Evolutionary conservation across 2,797 vertebrate species (phyloP), one percentile per base, ranked within the genome.

Genomic region (Sebastolobus altivelis): DNA sequence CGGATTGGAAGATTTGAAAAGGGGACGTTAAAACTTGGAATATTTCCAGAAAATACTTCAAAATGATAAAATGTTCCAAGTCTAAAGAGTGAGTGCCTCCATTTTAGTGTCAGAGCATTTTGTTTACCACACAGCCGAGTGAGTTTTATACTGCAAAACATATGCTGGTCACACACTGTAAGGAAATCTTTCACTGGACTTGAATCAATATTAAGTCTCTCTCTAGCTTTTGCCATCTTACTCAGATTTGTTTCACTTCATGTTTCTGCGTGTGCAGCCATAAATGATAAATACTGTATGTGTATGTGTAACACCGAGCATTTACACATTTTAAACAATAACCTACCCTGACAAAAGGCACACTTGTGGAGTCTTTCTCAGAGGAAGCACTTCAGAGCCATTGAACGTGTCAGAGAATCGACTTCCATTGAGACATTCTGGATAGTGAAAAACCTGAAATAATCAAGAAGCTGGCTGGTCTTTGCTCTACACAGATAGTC

Each of bases 391-490:
- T n/a, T 72, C 1, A 35, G 31, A 67, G 56, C 22, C 18, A 67
- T 7, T 71, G 43, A 69, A 74, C 7, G 4, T 55, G 52, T 40
- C 55, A 76, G 63, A 69, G 22, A 75, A 80, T 73, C 0, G 1
- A 81, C 58, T 65, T 68, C 43, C 0, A 3, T 29, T 4, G 43
- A 66, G 46, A 14, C 54, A 16, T 67, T 80, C 13, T 35, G 7
- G 25, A 37, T 73, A 52, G 72, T 75, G 59, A 68, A 46, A 80
- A 56, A 60, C 65, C 63, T 56, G 70, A 65, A 73, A 76, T 72
- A 73, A 78, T 66, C 67, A 65, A 59, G 43, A 66, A 5, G 1
- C 58, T 7, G 18, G 63, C 55, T 29, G 27, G 25, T 29, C 13
- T 65, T 63, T 55, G 22, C 29, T 13, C 12, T 7, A 11, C 38